phyloP scores from a whole-genome alignment of 2,113 vertebrate species.

The Pagrus major region DNA sequence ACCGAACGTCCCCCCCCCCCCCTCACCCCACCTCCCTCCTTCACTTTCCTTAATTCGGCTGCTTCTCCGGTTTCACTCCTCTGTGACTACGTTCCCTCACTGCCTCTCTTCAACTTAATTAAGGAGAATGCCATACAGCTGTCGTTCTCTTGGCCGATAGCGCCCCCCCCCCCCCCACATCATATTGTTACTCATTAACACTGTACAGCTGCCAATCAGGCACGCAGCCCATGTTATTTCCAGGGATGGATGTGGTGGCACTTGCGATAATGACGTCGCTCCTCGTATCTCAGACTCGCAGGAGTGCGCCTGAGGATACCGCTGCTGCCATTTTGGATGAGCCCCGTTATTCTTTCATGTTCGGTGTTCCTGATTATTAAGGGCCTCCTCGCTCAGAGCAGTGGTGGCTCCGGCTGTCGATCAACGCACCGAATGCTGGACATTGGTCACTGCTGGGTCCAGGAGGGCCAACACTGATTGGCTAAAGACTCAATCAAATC shows the following conservation, averaged over 20 bases:
- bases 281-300: slow-evolving; percentile 71
- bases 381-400: slow-evolving; percentile 41
- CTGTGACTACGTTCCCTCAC: slow-evolving; percentile 47
- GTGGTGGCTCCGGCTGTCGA: slow-evolving; percentile 39
- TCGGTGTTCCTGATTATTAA: slow-evolving; percentile 56
- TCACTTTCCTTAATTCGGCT: slow-evolving; percentile 33
- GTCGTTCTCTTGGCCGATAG: slow-evolving; percentile 72
- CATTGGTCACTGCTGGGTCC: slow-evolving; percentile 23
- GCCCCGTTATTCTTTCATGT: slow-evolving; percentile 64
- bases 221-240: slow-evolving; percentile 72
- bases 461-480: slow-evolving; percentile 41
- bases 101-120: slow-evolving; percentile 77
- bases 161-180: slow-evolving; percentile 30
- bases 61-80: slow-evolving; percentile 56
- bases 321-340: slow-evolving; percentile 60
- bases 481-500: slow-evolving; percentile 38
- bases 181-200: slow-evolving; percentile 81
- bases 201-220: slow-evolving; percentile 76
- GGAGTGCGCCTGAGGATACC: slow-evolving; percentile 57
- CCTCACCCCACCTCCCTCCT: slow-evolving; percentile 8
- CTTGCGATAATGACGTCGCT: slow-evolving; percentile 70
- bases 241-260: slow-evolving; percentile 67
- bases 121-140: slow-evolving; percentile 75
- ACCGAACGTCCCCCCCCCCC: slow-evolving; percentile 14
- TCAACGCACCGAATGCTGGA: slow-evolving; percentile 23